Conservation (phyloP, 2,797 vertebrate species). For the Anabas testudineus region DNA sequence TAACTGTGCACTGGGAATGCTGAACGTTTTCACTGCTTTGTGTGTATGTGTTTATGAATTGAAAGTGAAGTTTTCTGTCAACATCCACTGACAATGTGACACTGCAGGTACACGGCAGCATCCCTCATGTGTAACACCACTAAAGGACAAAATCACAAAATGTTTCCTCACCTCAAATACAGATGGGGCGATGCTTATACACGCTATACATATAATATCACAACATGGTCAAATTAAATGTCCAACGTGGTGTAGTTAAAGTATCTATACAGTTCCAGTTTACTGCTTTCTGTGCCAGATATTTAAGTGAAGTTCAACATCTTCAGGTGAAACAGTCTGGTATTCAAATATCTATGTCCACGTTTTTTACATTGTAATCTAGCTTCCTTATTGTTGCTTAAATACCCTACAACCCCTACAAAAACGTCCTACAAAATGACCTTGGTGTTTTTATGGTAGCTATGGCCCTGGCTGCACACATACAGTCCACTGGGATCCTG, state of each 20-base stretch:
- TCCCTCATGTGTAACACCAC: constrained; percentile 9
- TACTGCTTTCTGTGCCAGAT: constrained; percentile 16
- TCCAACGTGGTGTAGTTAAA: constrained; percentile 1
- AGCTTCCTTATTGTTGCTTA: neutral
- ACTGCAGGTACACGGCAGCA: constrained; percentile 39
- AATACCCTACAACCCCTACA: neutral
- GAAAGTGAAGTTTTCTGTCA: constrained; percentile 41
- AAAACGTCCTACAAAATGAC: constrained; percentile 1
- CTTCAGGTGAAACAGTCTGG: constrained; percentile 6
- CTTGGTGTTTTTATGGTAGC: constrained; percentile 39
- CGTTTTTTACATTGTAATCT: too few species aligned
- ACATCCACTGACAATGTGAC: constrained; percentile 34
- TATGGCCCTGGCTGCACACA: constrained; percentile 36
- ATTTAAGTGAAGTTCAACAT: constrained; percentile 30
- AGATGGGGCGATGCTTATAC: neutral
- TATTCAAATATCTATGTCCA: too few species aligned
- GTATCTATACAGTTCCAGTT: neutral
- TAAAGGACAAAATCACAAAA: neutral
- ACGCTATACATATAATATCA: constrained; percentile 1
- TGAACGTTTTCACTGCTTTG: constrained; percentile 50
- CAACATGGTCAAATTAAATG: neutral
- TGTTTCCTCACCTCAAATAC: constrained; percentile 15
- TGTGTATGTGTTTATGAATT: constrained; percentile 43
- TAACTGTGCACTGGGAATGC: constrained; percentile 40
- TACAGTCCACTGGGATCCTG: constrained; percentile 61